Evolutionary conservation across 2,113 vertebrate species (phyloP).

Genomic region (Plecturocebus donacophilus): DNA sequence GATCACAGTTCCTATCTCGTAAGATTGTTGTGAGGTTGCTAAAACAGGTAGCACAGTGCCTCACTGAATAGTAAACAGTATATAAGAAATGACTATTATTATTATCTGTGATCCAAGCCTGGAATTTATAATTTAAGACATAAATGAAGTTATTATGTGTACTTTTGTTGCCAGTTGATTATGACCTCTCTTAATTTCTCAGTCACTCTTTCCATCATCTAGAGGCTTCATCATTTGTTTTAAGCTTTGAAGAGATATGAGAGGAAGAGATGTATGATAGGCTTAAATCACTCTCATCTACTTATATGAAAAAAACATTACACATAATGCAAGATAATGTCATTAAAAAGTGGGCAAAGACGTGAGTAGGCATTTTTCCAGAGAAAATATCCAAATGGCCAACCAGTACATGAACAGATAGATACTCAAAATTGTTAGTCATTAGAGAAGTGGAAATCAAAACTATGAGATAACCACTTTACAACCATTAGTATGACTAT

Average conservation of each 20-base stretch:
- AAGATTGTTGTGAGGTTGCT: neutral
- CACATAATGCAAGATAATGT: neutral
- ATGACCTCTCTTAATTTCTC: neutral
- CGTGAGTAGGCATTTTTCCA: neutral
- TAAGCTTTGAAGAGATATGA: neutral
- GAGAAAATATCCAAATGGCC: neutral
- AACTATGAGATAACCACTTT: neutral
- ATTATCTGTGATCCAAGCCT: neutral
- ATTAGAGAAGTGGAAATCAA: neutral
- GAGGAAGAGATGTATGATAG: neutral
- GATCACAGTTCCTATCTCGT: neutral
- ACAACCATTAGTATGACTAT: neutral
- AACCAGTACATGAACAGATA: neutral
- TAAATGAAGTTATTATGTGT: neutral
- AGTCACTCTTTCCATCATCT: neutral
- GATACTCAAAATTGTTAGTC: neutral
- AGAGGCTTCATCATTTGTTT: neutral
- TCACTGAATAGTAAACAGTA: neutral
- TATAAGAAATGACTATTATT: neutral
- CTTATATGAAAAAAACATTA: neutral
- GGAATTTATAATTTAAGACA: neutral
- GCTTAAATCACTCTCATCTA: neutral
- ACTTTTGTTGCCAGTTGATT: neutral
- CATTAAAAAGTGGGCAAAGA: neutral
- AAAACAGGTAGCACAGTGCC: neutral